A percentile compares a stretch with the other conserved stretches of the same genome.
These are phyloP conservation scores for Thalassoma bifasciatum DNA, from an alignment of 2,113 vertebrate species.

Conservation along the genomic window DNA sequence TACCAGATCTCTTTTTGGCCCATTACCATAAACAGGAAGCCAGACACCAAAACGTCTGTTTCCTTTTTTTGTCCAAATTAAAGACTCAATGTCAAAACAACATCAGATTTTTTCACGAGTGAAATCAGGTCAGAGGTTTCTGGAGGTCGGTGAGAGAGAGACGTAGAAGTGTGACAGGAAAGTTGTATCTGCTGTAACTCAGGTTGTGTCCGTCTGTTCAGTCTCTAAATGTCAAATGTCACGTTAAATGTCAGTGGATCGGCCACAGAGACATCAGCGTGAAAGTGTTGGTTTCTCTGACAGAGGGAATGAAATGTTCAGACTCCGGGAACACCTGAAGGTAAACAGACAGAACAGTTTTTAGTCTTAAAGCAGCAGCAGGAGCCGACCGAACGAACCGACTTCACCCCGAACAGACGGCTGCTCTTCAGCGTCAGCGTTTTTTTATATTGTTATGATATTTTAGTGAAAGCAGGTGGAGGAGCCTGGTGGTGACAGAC, in stretches of 20 bases:
- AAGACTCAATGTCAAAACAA: too few species aligned
- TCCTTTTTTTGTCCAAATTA: too few species aligned
- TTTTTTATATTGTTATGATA: not conserved
- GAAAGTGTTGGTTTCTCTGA: conserved; percentile 17
- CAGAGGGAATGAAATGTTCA: conserved; percentile 33
- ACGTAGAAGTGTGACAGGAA: not conserved
- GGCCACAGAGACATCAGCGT: conserved; percentile 10
- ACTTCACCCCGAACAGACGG: conserved; percentile 5
- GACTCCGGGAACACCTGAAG: not conserved
- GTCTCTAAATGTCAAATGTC: conserved; percentile 63
- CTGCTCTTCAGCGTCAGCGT: conserved; percentile 3
- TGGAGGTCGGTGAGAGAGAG: too few species aligned
- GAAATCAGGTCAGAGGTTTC: too few species aligned
- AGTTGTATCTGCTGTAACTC: conserved; percentile 21
- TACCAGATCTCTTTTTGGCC: too few species aligned
- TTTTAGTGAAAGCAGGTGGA: conserved; percentile 3
- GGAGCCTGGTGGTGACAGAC: conserved; percentile 26
- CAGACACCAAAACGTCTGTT: too few species aligned
- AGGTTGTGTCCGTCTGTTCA: conserved; percentile 21
- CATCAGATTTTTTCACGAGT: too few species aligned
- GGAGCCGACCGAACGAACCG: not conserved
- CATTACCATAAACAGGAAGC: too few species aligned
- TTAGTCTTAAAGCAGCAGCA: not conserved
- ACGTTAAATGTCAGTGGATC: conserved; percentile 56
- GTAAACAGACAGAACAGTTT: conserved; percentile 5